Percentiles rank a stretch among this genome's conserved stretches.
phyloP scores from a whole-genome alignment of 35 echinoderm and acorn worm genomes.

The Acanthaster planci region DNA sequence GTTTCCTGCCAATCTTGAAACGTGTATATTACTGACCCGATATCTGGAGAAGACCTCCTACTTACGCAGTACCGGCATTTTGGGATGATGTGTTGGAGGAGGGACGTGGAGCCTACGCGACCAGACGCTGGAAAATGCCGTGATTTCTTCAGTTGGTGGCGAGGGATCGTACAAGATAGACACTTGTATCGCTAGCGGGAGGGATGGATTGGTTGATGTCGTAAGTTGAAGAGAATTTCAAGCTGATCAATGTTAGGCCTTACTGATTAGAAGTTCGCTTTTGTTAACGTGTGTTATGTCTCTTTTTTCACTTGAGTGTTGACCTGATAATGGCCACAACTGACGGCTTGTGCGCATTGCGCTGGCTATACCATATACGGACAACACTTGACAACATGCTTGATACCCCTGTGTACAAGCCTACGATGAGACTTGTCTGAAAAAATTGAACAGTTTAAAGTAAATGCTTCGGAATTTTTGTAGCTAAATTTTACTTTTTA shows the following conservation, averaged over 20 bases:
- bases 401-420: no score
- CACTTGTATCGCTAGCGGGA: background rate
- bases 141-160: background rate
- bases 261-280: no score
- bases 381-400: no score
- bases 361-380: no score
- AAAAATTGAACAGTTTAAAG: no score
- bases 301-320: no score
- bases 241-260: background rate
- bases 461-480: no score
- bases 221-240: slow-evolving; percentile 4
- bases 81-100: background rate
- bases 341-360: no score
- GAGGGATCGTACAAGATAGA: background rate
- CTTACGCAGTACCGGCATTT: background rate
- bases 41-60: background rate
- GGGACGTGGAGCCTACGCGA: background rate
- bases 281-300: no score
- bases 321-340: no score
- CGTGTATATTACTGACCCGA: background rate
- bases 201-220: slow-evolving; percentile 13
- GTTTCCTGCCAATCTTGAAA: background rate
- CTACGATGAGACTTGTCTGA: no score
- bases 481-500: no score
- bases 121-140: background rate